Evolutionary conservation across 2,113 vertebrate species (phyloP), one percentile per base, ranked within the genome.

Genomic region (Campylorhamphus procurvoides): DNA sequence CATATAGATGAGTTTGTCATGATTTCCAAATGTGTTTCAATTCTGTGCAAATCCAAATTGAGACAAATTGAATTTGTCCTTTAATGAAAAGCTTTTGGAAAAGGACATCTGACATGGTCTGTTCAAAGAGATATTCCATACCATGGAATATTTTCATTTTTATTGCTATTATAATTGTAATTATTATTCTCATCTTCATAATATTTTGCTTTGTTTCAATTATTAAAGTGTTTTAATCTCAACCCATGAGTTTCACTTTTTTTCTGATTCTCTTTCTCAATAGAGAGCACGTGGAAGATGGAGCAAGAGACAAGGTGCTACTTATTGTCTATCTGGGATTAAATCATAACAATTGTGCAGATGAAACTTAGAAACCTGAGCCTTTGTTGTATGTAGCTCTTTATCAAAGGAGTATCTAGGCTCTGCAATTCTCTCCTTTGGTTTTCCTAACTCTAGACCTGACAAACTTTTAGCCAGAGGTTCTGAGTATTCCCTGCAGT

Each of bases 1-100:
- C 4, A 40, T 6, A 5, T 13, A 15, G 12, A 23, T 52, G 39
- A 1, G 1, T 39, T 59, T 75, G 2, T 33, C 7, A 23, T 18
- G 10, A 55, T 71, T 75, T 80, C 25, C 16, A 75, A 59, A 52
- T 66, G 17, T 14, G 4, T 55, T 55, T 69, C 55, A 9, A 37
- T 44, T 79, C 12, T 15, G 40, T 23, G 6, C 2, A 53, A 88
- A 47, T 7, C 42, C 2, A 53, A 88, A 47, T 5, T 47, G 29
- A 60, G 25, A n/a, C 3, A 6, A 56, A 80, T 50, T 40, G 6
- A 66, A 37, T 28, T 44, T 79, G 5, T 7, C 12, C 9, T 64
- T 79, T n/a, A 56, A 42, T 2, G 0, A 82, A 85, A 66, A 87
- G n/a, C 42, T 8, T 52, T 73, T 63, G 12, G 23, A 37, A 67